These are phyloP conservation scores for Podiceps cristatus DNA, from an alignment of 2,113 vertebrate species.

Conservation along the genomic window DNA sequence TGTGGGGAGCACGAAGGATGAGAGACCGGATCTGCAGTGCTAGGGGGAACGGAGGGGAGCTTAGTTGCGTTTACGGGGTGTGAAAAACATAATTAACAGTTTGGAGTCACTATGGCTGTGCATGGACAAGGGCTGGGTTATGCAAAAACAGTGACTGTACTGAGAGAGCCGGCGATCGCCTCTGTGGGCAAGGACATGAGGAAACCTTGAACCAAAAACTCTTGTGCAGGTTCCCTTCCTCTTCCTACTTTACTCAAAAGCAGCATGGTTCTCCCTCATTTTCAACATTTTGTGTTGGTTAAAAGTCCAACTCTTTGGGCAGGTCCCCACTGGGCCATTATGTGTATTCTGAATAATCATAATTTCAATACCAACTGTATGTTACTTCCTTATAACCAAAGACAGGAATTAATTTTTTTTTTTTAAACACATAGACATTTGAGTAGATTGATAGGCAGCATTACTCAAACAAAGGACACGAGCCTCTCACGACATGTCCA, in stretches of 20 bases:
- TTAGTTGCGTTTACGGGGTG: background rate
- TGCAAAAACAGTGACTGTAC: background rate
- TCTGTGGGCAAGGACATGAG: background rate
- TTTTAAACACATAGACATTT: background rate
- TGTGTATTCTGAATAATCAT: background rate
- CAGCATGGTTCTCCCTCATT: accelerated
- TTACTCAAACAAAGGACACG: background rate
- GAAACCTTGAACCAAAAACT: background rate
- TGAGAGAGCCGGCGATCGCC: background rate
- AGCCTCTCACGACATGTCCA: background rate
- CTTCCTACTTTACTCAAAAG: background rate
- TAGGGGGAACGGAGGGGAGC: background rate
- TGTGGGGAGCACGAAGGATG: slow-evolving; percentile 35
- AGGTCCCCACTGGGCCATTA: background rate
- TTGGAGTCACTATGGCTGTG: background rate
- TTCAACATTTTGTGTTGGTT: background rate
- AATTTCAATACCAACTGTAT: background rate
- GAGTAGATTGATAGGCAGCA: background rate
- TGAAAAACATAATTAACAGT: background rate
- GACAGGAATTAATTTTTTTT: background rate
- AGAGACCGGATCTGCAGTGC: background rate
- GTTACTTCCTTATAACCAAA: background rate
- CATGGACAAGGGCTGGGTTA: background rate
- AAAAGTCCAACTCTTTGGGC: background rate
- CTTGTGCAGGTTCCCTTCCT: background rate